Percentiles rank a stretch among this genome's conserved stretches.
phyloP scores from a whole-genome alignment of 2,888 invertebrate genomes.

The Agrochola lychnidis region DNA sequence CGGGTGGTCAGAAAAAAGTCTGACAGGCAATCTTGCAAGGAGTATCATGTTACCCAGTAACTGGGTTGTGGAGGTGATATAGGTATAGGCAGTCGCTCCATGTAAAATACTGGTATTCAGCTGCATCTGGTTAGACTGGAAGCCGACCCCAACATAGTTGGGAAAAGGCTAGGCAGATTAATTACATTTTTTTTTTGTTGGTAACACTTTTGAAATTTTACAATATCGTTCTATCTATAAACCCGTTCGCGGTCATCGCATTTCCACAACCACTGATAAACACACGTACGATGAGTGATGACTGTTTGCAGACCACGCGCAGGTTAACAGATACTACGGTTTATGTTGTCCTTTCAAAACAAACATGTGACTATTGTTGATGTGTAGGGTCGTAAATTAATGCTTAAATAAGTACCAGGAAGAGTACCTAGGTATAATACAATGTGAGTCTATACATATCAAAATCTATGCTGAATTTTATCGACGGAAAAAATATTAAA shows the following conservation, averaged over 20 bases:
- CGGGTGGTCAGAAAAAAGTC: no score
- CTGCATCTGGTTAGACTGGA: no score
- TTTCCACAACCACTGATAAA: slow-evolving; percentile 15
- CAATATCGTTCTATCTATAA: background rate
- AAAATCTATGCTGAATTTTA: no score
- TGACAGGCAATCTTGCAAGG: no score
- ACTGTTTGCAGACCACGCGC: slow-evolving; percentile 38
- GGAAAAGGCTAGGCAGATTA: no score
- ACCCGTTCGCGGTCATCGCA: slow-evolving; percentile 20
- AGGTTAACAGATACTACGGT: slow-evolving; percentile 30
- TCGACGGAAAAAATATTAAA: no score
- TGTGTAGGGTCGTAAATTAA: slow-evolving; percentile 31
- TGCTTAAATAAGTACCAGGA: background rate
- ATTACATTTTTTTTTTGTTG: background rate
- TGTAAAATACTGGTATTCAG: no score
- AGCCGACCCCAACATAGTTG: no score
- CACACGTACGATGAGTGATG: slow-evolving; percentile 45
- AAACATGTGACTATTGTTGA: slow-evolving; percentile 33
- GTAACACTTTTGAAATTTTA: background rate
- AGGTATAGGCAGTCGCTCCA: no score
- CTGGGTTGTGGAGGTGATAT: no score
- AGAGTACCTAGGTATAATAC: background rate
- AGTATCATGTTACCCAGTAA: no score
- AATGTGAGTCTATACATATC: no score
- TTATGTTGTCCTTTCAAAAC: slow-evolving; percentile 35